Evolutionary conservation across 1,140 invertebrate genomes (phyloP), one percentile per base, ranked within the genome.

Genomic region (Papilio dardanus): DNA sequence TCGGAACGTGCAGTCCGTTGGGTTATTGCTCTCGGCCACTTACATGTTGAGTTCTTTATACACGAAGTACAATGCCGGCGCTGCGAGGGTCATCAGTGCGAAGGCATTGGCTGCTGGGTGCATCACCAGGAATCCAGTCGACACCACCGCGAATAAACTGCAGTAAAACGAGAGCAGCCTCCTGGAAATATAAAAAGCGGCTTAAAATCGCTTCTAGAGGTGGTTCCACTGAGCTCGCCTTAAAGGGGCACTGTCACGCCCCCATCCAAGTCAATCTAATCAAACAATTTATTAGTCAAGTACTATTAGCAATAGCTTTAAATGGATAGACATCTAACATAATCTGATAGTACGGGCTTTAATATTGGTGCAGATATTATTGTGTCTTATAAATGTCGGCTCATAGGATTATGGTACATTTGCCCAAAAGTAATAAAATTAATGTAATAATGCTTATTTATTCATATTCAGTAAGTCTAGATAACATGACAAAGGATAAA

Each of bases 71-170:
- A 96, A 94, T 40, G 96, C 95, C 24, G 97, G 97, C 37, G 96
- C 86, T 12, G 95, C 95, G 71, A 97, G 92, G n/a, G 94, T 94
- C 96, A 97, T 97, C 50, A 97, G 89, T 30, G 96, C 96, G 88
- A 97, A 97, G 42, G 96, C 96, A 92, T 97, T 97, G 54, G 96
- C 92, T 37, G 95, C 95, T 3, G 97, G 97, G 88, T 97, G 95
- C 89, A 96, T 94, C 74, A 96, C 93, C 12, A 96, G 95, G 75
- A 97, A 93, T 10, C 94, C 95, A 5, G 96, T 96, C 3, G 95
- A 96, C 8, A 95, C 77, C 19, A 96, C 79, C 10, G 96, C 95
- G 19, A 96, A 92, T 21, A 95, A 79, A 16, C 94, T 86, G 67
- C 94, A 94, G 79, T 94, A 95, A 76, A 95, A 88, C 58, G 94